A percentile compares a stretch with the other conserved stretches of the same genome.
phyloP scores from a whole-genome alignment of 2,888 invertebrate species.

The Drosophila mimica region DNA sequence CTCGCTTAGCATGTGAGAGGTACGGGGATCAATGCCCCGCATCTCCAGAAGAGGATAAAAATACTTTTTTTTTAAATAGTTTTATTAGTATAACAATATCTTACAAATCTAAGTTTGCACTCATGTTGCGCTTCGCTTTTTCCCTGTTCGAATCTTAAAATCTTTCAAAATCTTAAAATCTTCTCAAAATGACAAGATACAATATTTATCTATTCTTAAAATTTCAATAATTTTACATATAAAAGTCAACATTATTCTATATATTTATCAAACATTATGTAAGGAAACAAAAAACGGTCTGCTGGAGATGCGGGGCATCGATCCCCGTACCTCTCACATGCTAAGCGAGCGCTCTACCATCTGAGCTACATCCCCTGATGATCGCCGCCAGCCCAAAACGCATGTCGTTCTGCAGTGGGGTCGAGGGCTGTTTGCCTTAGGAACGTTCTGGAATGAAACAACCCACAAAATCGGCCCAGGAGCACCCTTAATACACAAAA shows the following conservation, averaged over 20 bases:
- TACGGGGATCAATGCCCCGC: constrained; percentile 84
- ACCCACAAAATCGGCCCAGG: constrained; percentile 27
- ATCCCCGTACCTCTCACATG: constrained; percentile 86
- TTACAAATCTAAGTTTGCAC: background rate
- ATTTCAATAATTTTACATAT: background rate
- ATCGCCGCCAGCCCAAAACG: background rate
- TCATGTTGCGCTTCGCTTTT: background rate
- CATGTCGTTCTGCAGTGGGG: constrained; percentile 1
- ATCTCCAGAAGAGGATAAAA: constrained; percentile 74
- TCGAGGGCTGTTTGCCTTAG: background rate
- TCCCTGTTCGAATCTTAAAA: background rate
- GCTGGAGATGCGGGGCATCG: constrained; percentile 85
- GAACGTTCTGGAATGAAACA: constrained; percentile 38
- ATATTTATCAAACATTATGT: background rate
- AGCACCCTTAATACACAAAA: constrained; percentile 41
- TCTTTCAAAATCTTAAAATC: constrained; percentile 3
- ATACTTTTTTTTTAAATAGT: background rate
- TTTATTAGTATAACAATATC: background rate
- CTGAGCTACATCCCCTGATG: constrained; percentile 85
- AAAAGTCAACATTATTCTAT: background rate
- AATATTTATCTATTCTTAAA: background rate
- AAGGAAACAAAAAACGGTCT: background rate
- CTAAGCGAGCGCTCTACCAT: constrained; percentile 86
- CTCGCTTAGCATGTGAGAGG: constrained; percentile 85
- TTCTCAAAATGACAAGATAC: constrained; percentile 48